phyloP scores from a whole-genome alignment of 2,113 vertebrate species.

The Orthonyx spaldingii region DNA sequence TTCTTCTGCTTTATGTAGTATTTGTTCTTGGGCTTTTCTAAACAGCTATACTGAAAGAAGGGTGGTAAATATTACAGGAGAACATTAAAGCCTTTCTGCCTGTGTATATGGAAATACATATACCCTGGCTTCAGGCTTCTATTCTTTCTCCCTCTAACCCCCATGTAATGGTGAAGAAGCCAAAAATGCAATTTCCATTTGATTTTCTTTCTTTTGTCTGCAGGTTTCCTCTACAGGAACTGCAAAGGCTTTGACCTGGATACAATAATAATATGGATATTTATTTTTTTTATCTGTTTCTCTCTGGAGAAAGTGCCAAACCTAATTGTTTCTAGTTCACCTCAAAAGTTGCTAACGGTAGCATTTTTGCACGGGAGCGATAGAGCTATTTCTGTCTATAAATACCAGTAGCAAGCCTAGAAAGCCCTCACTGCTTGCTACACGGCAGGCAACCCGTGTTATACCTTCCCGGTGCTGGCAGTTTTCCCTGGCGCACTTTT shows the following conservation, averaged over 20 bases:
- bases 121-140: neutral
- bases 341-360: accelerated
- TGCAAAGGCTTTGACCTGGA: neutral
- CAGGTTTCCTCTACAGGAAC: neutral
- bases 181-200: neutral
- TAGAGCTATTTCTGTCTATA: neutral
- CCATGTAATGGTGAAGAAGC: neutral
- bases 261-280: neutral
- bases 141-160: neutral
- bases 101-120: neutral
- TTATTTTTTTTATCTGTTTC: neutral
- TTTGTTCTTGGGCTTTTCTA: neutral
- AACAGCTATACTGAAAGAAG: neutral
- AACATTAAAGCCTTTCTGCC: neutral
- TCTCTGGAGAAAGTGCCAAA: neutral
- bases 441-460: too few relatives aligned
- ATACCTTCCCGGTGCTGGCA: accelerated
- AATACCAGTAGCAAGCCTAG: neutral
- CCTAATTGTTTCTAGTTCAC: neutral
- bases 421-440: neutral
- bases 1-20: neutral
- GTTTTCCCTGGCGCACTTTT: neutral
- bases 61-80: neutral
- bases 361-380: neutral
- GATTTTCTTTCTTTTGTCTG: neutral